phyloP scores from a whole-genome alignment of 2,113 vertebrate species.

The Fulmarus glacialis region DNA sequence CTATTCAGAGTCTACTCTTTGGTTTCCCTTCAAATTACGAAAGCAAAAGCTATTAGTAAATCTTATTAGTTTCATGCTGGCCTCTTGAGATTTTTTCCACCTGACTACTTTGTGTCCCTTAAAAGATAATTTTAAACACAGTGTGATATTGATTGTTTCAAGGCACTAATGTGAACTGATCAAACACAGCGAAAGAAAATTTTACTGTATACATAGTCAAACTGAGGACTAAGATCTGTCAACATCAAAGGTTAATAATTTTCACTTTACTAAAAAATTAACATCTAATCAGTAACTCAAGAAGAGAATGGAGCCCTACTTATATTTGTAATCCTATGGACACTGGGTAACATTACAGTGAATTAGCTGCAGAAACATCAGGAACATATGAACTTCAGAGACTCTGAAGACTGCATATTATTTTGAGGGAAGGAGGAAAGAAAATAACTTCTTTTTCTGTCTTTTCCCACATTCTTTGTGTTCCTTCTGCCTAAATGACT shows the following conservation, averaged over 20 bases:
- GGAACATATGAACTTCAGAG: background rate
- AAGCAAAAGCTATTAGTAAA: conserved; percentile 68
- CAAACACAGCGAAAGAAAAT: background rate
- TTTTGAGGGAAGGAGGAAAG: background rate
- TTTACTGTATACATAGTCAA: conserved; percentile 11
- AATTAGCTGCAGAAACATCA: background rate
- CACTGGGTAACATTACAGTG: background rate
- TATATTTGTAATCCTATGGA: background rate
- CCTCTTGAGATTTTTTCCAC: conserved; percentile 60
- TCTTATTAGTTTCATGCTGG: conserved; percentile 73
- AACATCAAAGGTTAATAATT: background rate
- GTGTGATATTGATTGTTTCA: conserved; percentile 66
- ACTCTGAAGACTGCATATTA: background rate
- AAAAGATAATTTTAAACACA: conserved; percentile 67
- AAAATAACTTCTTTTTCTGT: background rate
- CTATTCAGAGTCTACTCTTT: conserved; percentile 38
- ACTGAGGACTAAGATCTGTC: background rate
- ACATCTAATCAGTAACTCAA: background rate
- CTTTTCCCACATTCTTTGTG: background rate
- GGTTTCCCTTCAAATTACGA: conserved; percentile 60
- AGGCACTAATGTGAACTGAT: conserved; percentile 33
- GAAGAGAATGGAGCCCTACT: background rate
- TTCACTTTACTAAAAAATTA: conserved; percentile 2
- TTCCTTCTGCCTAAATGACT: background rate
- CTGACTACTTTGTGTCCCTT: conserved; percentile 44